Evolutionary conservation across 2,888 invertebrate species (phyloP), one percentile per base, ranked within the genome.

Genomic region (Drosophila bunnanda): DNA sequence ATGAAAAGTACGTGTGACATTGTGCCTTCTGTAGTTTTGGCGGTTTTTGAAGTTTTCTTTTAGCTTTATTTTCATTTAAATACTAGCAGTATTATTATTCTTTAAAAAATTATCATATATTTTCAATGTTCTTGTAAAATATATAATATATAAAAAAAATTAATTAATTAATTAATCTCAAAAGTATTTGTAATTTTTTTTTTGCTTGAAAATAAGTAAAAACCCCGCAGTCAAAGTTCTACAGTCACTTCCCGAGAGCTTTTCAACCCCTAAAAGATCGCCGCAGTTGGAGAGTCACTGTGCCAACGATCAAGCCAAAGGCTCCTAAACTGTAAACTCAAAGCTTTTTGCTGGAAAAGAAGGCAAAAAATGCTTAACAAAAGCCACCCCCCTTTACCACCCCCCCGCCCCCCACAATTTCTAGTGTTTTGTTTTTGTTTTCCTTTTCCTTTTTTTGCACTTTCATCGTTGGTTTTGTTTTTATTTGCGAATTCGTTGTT

Each of bases 401-500:
- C 10, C 22, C 22, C 38, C 17, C 6, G 56, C 9, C 25, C n/a
- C 46, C 7, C 7, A n/a, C n/a, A 43, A 7, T 22, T 28, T 48
- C 3, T 22, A 6, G 34, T 43, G 10, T 54, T 60, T 50, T 30
- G 46, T 50, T 58, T 32, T 66, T 28, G 25, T 65, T 62, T 43
- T 44, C 44, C 28, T 66, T 60, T 70, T 53, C 54, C 79, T 78
- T 79, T 78, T 78, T 88, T 82, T 80, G 76, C 65, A 75, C 75
- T 87, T 82, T 79, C 64, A 82, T 89, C 79, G 80, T 78, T 74
- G 69, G 54, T 90, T 88, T 90, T 89, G 89, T 90, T 90, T 90
- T 90, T 85, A 87, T 89, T 88, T 84, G 82, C 68, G 75, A 88
- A 84, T 90, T 85, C 89, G 86, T 91, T 91, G 90, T 91, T 91